Conservation (phyloP, 2,888 invertebrate genomes). For the Balanococcus diminutus region DNA sequence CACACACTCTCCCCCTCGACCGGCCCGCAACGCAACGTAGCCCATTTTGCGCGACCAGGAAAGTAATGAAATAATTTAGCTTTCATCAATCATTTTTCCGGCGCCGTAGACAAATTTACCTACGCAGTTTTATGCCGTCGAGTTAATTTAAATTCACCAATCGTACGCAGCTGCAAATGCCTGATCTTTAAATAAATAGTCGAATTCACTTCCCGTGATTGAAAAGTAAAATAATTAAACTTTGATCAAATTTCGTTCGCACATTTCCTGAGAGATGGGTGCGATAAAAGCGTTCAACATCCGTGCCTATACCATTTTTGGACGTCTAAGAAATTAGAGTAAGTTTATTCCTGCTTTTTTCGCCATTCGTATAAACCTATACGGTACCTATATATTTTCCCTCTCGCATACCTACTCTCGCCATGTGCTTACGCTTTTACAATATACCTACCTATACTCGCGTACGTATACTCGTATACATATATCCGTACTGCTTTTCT, state of each 20-base stretch:
- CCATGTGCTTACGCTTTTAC: neutral
- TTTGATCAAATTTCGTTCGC: conserved; percentile 22
- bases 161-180: conserved; percentile 22
- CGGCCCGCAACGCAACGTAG: neutral
- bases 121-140: neutral
- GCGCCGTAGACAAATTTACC: conserved; percentile 25
- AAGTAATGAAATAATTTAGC: conserved; percentile 34
- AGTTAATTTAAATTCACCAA: conserved; percentile 7
- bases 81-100: conserved; percentile 23
- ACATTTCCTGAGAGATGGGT: neutral
- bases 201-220: conserved; percentile 22
- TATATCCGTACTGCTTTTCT: too few relatives aligned
- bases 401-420: too few relatives aligned
- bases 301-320: neutral
- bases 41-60: neutral
- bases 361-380: neutral
- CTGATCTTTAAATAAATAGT: conserved; percentile 13
- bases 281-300: neutral
- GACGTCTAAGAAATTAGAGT: conserved; percentile 10
- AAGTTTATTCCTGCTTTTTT: neutral
- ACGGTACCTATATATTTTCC: neutral
- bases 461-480: neutral
- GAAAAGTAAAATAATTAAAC: conserved; percentile 22
- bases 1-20: too few relatives aligned
- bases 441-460: neutral